Base-by-base conservation (phyloP, 2,797 vertebrate species). In the Luscinia luscinia region DNA sequence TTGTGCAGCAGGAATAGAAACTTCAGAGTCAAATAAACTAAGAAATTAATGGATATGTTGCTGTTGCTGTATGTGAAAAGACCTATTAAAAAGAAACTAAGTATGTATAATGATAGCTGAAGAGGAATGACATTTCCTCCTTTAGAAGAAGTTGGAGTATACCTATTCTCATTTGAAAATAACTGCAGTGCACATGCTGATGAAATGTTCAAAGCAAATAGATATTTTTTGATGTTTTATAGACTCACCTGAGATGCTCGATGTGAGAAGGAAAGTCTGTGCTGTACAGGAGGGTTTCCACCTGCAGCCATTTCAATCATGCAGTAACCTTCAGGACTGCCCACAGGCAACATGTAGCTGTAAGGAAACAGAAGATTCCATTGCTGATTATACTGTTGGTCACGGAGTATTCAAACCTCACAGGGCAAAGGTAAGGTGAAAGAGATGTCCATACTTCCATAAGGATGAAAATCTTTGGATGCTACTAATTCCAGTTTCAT, bases 281-380 rank as follows among this genome's bases (percentile, higher is more conserved):
- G 97, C 84, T 73, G 97, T 83, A 97, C 95, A 81, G 97, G 96
- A 55, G 97, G 93, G 94, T 97, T 97, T 97, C 98, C 98, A 96
- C 97, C 97, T 67, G 96, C 96, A 85, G 96, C 94, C 95, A 99
- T 98, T 98, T 99, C 98, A 98, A 99, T 98, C 97, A 98, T 88
- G 95, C 98, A 99, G 59, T 96, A 94, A 70, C 97, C 96, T 93
- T 95, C 96, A 80, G 97, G 96, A 97, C 91, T 97, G 95, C 95
- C 96, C 93, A 93, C 95, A 84, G 98, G 97, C 86, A 98, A 94
- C 91, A 92, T 84, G 93, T 98, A 99, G 97, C 99, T 99, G 96
- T 58, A 97, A 96, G 92, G 90, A 94, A 97, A 95, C 48, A 94
- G 68, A 96, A 96, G 85, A 96, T 79, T 70, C 93, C 83, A 74